phyloP scores from a whole-genome alignment of 2,888 invertebrate genomes.

The Nomada ferruginata region DNA sequence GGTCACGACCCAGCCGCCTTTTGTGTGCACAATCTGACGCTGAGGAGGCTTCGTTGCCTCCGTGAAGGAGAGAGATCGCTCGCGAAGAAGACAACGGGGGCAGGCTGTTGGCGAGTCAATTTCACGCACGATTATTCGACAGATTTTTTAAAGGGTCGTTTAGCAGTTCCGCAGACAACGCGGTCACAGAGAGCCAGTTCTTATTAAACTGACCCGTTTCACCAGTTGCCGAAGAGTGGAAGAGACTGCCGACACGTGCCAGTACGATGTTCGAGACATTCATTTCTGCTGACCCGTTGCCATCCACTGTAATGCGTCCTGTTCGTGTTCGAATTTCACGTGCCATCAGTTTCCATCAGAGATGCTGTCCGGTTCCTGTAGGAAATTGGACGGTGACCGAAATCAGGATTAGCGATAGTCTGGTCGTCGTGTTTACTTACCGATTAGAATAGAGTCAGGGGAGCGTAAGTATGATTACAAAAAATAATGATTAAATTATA shows the following conservation, averaged over 20 bases:
- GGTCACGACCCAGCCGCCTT: slow-evolving; percentile 44
- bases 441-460: too few relatives aligned
- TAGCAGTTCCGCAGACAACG: neutral
- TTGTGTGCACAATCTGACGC: slow-evolving; percentile 23
- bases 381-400: slow-evolving; percentile 5
- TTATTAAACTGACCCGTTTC: slow-evolving; percentile 21
- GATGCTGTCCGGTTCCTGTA: neutral
- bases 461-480: too few relatives aligned
- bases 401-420: neutral
- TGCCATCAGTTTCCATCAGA: slow-evolving; percentile 19
- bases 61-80: slow-evolving; percentile 20
- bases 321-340: slow-evolving; percentile 24
- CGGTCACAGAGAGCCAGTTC: neutral
- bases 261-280: slow-evolving; percentile 11
- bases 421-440: too few relatives aligned
- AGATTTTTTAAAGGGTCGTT: slow-evolving; percentile 9
- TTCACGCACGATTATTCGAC: slow-evolving; percentile 61
- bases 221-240: neutral
- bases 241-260: slow-evolving; percentile 6
- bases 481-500: too few relatives aligned
- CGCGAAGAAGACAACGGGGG: slow-evolving; percentile 29
- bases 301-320: neutral
- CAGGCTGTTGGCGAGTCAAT: slow-evolving; percentile 54
- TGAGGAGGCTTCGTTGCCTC: slow-evolving; percentile 24
- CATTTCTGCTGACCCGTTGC: slow-evolving; percentile 23